A percentile compares a stretch with the other conserved stretches of the same genome.
These are phyloP conservation scores for Pararge aegeria DNA, from an alignment of 1,140 invertebrate species.

Conservation along the genomic window DNA sequence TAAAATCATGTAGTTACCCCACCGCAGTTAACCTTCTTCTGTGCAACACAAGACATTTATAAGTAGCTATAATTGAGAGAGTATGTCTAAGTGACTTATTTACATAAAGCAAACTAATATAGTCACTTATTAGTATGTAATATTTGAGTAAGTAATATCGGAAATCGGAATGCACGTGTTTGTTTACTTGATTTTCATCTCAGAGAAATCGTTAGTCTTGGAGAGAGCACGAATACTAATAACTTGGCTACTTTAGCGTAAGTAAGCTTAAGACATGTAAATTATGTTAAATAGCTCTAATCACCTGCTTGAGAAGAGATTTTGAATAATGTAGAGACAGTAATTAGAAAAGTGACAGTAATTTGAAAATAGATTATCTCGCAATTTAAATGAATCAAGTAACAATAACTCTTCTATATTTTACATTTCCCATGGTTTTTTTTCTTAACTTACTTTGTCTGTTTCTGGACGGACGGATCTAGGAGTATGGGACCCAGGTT, in stretches of 20 bases:
- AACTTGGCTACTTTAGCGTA: conserved; percentile 23
- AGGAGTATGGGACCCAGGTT: no score
- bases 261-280: not conserved
- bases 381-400: no score
- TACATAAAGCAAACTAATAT: conserved; percentile 9
- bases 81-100: not conserved
- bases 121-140: conserved; percentile 14
- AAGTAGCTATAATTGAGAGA: not conserved
- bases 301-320: not conserved
- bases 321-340: not conserved
- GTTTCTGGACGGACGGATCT: no score
- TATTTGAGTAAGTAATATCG: conserved; percentile 29
- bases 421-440: no score
- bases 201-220: conserved; percentile 39
- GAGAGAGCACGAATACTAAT: conserved; percentile 45
- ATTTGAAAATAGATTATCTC: not conserved
- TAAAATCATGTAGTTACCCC: no score
- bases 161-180: conserved; percentile 33
- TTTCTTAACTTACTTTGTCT: no score
- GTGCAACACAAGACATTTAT: not conserved
- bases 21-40: not conserved
- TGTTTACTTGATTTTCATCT: conserved; percentile 30
- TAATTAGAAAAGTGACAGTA: not conserved
- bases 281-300: conserved; percentile 4
- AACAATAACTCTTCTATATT: no score